phyloP scores from a whole-genome alignment of 2,113 vertebrate genomes.

The Stegostoma tigrinum region DNA sequence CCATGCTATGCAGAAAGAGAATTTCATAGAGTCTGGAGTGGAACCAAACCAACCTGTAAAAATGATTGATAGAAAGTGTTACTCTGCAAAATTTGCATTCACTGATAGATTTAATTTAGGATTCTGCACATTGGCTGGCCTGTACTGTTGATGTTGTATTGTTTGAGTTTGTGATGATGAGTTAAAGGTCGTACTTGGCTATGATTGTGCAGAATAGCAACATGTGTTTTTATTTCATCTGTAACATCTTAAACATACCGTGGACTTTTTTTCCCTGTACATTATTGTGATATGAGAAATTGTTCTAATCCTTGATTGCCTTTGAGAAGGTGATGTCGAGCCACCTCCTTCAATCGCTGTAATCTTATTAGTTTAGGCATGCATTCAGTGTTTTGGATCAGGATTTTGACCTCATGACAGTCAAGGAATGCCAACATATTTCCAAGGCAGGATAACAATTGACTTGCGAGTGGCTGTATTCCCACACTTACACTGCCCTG shows the following conservation, averaged over 20 bases:
- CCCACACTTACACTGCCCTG: no score
- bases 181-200: background rate
- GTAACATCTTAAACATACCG: background rate
- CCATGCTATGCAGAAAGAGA: constrained; percentile 42
- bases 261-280: no score
- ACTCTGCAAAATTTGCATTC: background rate
- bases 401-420: no score
- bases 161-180: background rate
- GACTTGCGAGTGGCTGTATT: no score
- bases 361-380: no score
- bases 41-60: constrained; percentile 90
- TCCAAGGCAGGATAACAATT: no score
- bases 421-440: no score
- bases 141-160: background rate
- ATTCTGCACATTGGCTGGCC: background rate
- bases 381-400: no score
- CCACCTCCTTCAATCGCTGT: no score
- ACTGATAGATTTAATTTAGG: background rate
- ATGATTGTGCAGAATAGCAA: background rate
- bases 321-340: background rate
- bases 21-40: constrained; percentile 87
- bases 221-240: background rate
- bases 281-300: no score
- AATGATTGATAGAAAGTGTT: constrained; percentile 54
- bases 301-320: no score